Evolutionary conservation across 1,140 invertebrate species (phyloP).

Genomic region (Agraylea sexmaculata): DNA sequence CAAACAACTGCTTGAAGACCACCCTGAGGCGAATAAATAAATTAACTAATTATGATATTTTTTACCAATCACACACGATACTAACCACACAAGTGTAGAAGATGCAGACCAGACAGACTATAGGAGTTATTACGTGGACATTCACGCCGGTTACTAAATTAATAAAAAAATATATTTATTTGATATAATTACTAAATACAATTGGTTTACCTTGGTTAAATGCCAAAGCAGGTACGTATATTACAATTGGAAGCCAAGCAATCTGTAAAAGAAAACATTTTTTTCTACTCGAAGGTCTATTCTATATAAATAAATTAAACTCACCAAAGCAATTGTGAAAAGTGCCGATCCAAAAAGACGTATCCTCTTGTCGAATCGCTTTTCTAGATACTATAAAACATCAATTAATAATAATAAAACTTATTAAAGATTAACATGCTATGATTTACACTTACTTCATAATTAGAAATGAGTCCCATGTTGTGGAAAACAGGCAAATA

Average conservation of each 20-base stretch:
- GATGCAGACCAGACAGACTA: conserved; percentile 80
- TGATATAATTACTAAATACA: too few species aligned
- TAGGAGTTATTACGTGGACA: conserved; percentile 67
- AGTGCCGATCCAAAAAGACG: conserved; percentile 59
- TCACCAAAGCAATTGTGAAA: conserved; percentile 58
- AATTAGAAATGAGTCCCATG: conserved; percentile 69
- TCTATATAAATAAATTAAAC: conserved; percentile 41
- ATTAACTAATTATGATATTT: conserved; percentile 7
- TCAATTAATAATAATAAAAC: conserved; percentile 17
- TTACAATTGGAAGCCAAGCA: conserved; percentile 56
- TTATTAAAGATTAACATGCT: neutral
- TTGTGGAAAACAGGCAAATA: conserved; percentile 77
- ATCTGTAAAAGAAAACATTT: conserved; percentile 39
- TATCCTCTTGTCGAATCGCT: conserved; percentile 59
- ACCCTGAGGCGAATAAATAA: conserved; percentile 50
- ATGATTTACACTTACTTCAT: conserved; percentile 49
- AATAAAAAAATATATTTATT: too few species aligned
- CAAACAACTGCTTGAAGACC: conserved; percentile 88
- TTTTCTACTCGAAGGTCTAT: conserved; percentile 54
- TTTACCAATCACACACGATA: conserved; percentile 19
- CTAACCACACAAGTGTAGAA: conserved; percentile 85
- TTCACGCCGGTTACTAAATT: conserved; percentile 72
- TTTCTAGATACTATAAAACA: conserved; percentile 63
- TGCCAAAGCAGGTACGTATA: conserved; percentile 60
- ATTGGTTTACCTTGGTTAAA: conserved; percentile 55